These are phyloP conservation scores for Drosophila truncata DNA, from an alignment of 1,140 invertebrate genomes.

Conservation along the genomic window DNA sequence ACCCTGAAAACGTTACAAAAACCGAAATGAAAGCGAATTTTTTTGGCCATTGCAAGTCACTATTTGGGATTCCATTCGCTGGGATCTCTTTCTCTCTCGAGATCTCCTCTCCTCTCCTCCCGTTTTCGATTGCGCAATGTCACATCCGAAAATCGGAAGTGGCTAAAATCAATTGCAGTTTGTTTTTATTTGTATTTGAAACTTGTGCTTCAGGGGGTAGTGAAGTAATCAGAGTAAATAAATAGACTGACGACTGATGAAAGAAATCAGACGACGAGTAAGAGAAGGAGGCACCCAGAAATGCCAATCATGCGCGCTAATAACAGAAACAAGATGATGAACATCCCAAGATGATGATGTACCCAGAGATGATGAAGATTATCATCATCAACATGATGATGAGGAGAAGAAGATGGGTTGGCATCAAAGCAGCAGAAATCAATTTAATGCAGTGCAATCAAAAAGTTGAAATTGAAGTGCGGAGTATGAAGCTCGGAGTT, in stretches of 20 bases:
- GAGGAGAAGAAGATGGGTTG: constrained; percentile 28
- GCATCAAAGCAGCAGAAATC: constrained; percentile 58
- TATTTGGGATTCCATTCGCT: constrained; percentile 3
- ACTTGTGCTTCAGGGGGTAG: constrained; percentile 31
- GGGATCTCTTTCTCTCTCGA: constrained; percentile 15
- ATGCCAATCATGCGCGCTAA: constrained; percentile 82
- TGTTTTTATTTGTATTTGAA: constrained; percentile 11
- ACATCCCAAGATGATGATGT: constrained; percentile 8
- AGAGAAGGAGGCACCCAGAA: constrained; percentile 46
- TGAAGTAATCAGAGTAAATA: constrained; percentile 79
- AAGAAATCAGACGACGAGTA: constrained; percentile 41
- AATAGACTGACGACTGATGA: constrained; percentile 60
- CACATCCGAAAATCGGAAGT: constrained; percentile 68
- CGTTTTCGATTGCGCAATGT: constrained; percentile 27
- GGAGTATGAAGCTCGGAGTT: not conserved
- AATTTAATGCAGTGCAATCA: constrained; percentile 83
- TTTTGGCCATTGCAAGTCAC: constrained; percentile 61
- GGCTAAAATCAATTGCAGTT: constrained; percentile 65
- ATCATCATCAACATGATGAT: constrained; percentile 14
- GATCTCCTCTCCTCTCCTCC: not conserved
- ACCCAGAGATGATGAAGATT: constrained; percentile 14
- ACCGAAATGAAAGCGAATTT: constrained; percentile 30
- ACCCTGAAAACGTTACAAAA: constrained; percentile 53
- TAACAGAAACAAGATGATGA: constrained; percentile 55
- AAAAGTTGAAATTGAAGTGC: constrained; percentile 75